phyloP scores from a whole-genome alignment of 2,888 invertebrate species.

The Abscondita cerata region DNA sequence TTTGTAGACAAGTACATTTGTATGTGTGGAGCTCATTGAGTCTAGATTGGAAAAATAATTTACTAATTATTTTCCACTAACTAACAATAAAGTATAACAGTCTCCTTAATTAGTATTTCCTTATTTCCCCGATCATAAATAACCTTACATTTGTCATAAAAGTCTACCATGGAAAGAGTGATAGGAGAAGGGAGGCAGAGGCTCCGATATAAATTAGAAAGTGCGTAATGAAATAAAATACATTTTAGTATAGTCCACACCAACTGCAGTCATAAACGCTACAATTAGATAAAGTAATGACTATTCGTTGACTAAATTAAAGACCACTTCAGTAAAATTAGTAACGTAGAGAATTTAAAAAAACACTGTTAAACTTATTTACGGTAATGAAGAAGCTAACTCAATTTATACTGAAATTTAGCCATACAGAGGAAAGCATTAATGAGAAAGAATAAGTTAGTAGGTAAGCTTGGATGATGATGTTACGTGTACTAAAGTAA shows the following conservation, averaged over 20 bases:
- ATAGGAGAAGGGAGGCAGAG: too few species aligned
- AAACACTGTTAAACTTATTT: conserved; percentile 50
- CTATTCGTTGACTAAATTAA: conserved; percentile 42
- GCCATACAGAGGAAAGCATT: conserved; percentile 48
- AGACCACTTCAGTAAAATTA: conserved; percentile 32
- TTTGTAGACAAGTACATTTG: conserved; percentile 46
- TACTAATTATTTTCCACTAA: too few species aligned
- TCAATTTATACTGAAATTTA: conserved; percentile 53
- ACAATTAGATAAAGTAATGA: conserved; percentile 44
- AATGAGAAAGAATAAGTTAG: conserved; percentile 56
- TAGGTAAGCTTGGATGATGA: conserved; percentile 42
- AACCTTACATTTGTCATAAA: too few species aligned
- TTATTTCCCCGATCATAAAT: too few species aligned
- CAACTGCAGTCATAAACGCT: conserved; percentile 30
- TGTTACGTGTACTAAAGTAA: conserved; percentile 45
- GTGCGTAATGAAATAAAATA: too few species aligned
- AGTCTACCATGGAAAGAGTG: too few species aligned
- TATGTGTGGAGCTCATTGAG: too few species aligned
- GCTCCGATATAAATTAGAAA: too few species aligned
- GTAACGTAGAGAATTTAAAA: conserved; percentile 41
- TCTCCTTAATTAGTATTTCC: too few species aligned
- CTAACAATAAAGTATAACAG: too few species aligned
- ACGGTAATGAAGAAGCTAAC: conserved; percentile 54
- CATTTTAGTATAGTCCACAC: too few species aligned
- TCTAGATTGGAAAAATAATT: too few species aligned